Evolutionary conservation across 2,113 vertebrate genomes (phyloP).

Genomic region (Cyanistes caeruleus): DNA sequence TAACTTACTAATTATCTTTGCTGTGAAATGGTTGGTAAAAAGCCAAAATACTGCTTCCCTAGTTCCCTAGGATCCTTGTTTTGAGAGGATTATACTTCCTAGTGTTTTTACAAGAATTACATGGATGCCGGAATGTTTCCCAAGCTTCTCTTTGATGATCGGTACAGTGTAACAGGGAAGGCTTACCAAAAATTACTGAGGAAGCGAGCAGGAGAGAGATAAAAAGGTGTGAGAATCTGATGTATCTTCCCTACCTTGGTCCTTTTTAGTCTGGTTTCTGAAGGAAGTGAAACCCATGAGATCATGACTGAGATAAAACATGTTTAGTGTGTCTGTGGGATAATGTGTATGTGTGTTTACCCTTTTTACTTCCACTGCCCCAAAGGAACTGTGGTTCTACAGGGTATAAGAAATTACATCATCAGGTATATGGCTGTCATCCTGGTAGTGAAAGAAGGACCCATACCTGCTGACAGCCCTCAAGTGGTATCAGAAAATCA

Average conservation of each 20-base stretch:
- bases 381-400: background rate
- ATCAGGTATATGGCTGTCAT: background rate
- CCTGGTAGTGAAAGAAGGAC: background rate
- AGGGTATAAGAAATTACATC: background rate
- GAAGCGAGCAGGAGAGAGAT: background rate
- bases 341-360: background rate
- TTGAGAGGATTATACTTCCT: slow-evolving; percentile 1
- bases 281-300: slow-evolving; percentile 49
- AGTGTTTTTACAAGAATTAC: slow-evolving; percentile 30
- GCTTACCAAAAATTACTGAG: background rate
- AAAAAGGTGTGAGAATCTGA: background rate
- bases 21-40: slow-evolving; percentile 19
- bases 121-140: background rate
- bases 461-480: background rate
- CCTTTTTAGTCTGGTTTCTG: slow-evolving; percentile 11
- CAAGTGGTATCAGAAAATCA: background rate
- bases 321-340: background rate
- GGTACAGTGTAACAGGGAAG: background rate
- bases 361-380: background rate
- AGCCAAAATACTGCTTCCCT: slow-evolving; percentile 19
- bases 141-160: background rate
- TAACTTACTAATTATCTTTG: slow-evolving; percentile 38
- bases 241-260: background rate
- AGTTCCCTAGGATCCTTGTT: slow-evolving; percentile 13
- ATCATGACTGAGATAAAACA: background rate